Percentiles rank a stretch among this genome's conserved stretches.
These are phyloP conservation scores for Philhelius pedissequus DNA, from an alignment of 2,888 invertebrate genomes.

Conservation along the genomic window DNA sequence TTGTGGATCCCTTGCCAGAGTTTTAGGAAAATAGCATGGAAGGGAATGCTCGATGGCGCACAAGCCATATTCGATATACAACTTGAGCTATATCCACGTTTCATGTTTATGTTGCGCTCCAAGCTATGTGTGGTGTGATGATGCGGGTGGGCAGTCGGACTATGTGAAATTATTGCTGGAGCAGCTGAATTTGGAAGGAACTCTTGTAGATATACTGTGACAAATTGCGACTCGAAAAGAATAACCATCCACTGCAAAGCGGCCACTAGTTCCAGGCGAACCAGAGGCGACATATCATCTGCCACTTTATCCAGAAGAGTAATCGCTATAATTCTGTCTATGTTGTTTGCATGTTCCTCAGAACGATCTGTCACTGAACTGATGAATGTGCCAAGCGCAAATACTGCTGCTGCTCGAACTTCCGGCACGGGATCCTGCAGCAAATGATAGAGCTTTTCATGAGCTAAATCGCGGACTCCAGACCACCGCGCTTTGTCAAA, in stretches of 20 bases:
- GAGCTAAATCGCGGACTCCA: conserved; percentile 96
- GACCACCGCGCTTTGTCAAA: conserved; percentile 95
- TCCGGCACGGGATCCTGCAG: conserved; percentile 92
- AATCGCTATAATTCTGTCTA: conserved; percentile 95
- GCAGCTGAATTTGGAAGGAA: conserved; percentile 71
- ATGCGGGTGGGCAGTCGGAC: conserved; percentile 44
- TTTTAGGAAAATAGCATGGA: conserved; percentile 89
- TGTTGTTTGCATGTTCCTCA: conserved; percentile 96
- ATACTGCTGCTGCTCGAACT: conserved; percentile 95
- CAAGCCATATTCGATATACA: conserved; percentile 82
- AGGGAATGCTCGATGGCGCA: conserved; percentile 73
- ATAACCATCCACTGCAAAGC: conserved; percentile 92
- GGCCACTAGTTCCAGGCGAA: conserved; percentile 91
- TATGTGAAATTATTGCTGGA: conserved; percentile 51
- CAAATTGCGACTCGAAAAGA: conserved; percentile 92
- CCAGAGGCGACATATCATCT: conserved; percentile 92
- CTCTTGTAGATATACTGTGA: conserved; percentile 86
- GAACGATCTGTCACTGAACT: conserved; percentile 90
- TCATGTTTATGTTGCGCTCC: conserved; percentile 79
- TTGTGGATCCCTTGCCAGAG: conserved; percentile 91
- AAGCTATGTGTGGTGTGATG: conserved; percentile 78
- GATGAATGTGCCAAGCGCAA: conserved; percentile 96
- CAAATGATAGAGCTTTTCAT: conserved; percentile 93
- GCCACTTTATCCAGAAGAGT: conserved; percentile 88
- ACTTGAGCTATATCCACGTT: conserved; percentile 85